Conservation (phyloP, 1,140 invertebrate genomes). For the Bombus terrestris region DNA sequence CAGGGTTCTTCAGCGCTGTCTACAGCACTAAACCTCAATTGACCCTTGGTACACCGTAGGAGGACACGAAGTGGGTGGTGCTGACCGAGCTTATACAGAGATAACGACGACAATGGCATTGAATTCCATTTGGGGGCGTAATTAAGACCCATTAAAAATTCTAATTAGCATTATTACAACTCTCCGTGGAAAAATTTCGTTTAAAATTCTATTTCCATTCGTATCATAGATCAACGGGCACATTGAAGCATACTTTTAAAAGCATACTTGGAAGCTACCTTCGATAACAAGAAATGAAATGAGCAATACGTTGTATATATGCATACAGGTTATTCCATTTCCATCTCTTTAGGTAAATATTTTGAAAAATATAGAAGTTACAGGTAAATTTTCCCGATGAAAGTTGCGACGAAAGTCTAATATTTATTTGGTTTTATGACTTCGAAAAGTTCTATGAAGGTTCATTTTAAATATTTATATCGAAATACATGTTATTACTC, state of each 20-base stretch:
- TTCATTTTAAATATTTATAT: neutral
- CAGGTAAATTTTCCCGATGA: neutral
- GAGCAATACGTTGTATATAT: neutral
- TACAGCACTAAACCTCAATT: constrained; percentile 42
- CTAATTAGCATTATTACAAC: constrained; percentile 21
- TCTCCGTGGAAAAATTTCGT: neutral
- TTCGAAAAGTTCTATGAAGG: neutral
- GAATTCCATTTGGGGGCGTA: constrained; percentile 19
- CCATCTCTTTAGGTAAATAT: neutral
- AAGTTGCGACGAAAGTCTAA: neutral
- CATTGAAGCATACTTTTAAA: neutral
- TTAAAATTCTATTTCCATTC: constrained; percentile 25
- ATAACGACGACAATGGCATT: constrained; percentile 50
- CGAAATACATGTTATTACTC: neutral
- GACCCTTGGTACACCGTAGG: constrained; percentile 19
- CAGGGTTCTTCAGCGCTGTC: constrained; percentile 31
- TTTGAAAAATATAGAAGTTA: neutral
- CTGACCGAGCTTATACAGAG: constrained; percentile 28
- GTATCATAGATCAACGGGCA: neutral
- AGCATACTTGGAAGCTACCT: neutral
- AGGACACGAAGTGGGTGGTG: constrained; percentile 39
- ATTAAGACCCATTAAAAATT: constrained; percentile 42
- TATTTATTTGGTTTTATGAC: neutral
- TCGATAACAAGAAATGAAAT: neutral
- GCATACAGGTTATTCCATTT: neutral